These are phyloP conservation scores for Pseudomyrmex gracilis DNA, from an alignment of 1,140 invertebrate species.

Conservation along the genomic window DNA sequence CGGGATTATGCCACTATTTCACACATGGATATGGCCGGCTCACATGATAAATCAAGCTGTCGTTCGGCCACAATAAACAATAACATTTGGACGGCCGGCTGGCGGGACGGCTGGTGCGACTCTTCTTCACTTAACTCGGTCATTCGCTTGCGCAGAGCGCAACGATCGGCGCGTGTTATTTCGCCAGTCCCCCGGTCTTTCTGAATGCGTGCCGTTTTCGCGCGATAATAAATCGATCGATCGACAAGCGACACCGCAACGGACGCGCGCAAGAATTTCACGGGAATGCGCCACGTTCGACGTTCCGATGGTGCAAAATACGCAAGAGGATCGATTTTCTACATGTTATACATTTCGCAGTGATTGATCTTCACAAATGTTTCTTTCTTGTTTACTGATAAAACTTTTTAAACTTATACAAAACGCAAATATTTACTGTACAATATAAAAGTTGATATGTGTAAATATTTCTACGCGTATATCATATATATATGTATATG, in stretches of 20 bases:
- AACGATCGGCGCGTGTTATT: conserved; percentile 69
- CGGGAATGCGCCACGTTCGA: conserved; percentile 25
- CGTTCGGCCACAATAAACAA: conserved; percentile 82
- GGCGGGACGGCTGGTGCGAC: conserved; percentile 74
- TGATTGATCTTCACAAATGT: conserved; percentile 22
- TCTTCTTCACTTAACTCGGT: conserved; percentile 78
- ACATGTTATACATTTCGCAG: background rate
- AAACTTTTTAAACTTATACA: background rate
- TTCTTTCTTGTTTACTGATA: background rate
- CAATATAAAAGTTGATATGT: background rate
- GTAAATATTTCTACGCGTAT: background rate
- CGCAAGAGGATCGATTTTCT: conserved; percentile 15
- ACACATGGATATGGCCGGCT: conserved; percentile 79
- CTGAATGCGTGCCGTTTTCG: conserved; percentile 65
- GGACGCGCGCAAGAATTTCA: conserved; percentile 65
- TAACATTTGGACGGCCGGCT: conserved; percentile 80
- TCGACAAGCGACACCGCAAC: conserved; percentile 59
- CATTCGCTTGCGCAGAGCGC: conserved; percentile 71
- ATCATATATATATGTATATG: too few species aligned
- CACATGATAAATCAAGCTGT: conserved; percentile 83
- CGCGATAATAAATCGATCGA: conserved; percentile 73
- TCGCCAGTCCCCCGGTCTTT: conserved; percentile 63
- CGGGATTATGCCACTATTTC: conserved; percentile 85
- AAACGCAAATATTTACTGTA: background rate
- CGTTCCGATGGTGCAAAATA: conserved; percentile 7